Evolutionary conservation across 2,888 invertebrate species (phyloP).

Genomic region (Bombylius discolor): DNA sequence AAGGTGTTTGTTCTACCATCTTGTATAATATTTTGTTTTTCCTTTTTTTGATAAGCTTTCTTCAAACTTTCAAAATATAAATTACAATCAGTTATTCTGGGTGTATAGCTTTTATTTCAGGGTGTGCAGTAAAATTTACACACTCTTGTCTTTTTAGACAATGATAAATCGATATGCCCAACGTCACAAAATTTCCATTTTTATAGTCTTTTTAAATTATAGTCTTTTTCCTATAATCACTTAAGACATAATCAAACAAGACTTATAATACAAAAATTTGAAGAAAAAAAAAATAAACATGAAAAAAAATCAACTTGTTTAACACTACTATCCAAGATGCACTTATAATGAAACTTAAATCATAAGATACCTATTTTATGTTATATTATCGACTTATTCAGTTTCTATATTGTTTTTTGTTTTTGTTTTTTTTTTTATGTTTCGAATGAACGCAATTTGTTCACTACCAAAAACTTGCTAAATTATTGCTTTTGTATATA

Average conservation of each 20-base stretch:
- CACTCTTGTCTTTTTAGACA: background rate
- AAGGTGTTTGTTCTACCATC: conserved; percentile 24
- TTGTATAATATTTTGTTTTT: background rate
- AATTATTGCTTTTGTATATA: background rate
- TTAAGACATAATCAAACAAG: too few species aligned
- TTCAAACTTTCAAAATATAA: background rate
- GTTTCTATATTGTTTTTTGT: background rate
- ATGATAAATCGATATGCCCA: conserved; percentile 8
- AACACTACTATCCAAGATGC: too few species aligned
- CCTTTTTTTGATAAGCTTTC: background rate
- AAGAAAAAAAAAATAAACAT: too few species aligned
- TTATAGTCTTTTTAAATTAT: background rate
- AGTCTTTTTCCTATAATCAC: too few species aligned
- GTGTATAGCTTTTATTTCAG: background rate
- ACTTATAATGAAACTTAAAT: background rate
- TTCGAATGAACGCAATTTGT: too few species aligned
- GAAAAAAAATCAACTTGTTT: too few species aligned
- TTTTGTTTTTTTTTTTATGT: background rate
- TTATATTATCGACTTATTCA: background rate
- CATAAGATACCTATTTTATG: background rate
- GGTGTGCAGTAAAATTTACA: background rate
- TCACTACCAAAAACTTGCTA: too few species aligned
- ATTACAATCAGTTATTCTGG: background rate
- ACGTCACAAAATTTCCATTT: conserved; percentile 13
- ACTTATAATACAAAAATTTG: too few species aligned